phyloP scores from a whole-genome alignment of 2,797 vertebrate species.

The Lepidocolaptes lacrymiger region DNA sequence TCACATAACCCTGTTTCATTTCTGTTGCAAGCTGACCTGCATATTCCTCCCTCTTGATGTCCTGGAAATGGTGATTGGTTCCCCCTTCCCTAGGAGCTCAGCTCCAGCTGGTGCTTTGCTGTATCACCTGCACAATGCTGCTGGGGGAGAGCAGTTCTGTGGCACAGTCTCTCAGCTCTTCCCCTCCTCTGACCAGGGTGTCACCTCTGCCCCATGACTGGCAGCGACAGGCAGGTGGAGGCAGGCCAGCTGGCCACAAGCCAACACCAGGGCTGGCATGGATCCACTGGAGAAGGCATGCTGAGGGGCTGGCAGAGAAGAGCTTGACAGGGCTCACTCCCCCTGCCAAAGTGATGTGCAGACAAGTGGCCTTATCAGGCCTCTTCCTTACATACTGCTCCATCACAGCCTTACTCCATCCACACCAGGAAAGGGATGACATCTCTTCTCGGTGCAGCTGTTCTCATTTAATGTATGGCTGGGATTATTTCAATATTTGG shows the following conservation, averaged over 20 bases:
- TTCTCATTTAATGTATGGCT: background rate
- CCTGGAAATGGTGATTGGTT: rapidly evolving
- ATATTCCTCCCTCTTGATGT: background rate
- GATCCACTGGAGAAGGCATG: background rate
- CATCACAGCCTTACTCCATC: background rate
- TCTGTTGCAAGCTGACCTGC: background rate
- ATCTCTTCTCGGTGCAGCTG: background rate
- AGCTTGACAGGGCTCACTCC: background rate
- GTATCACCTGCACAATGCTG: rapidly evolving
- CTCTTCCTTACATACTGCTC: background rate
- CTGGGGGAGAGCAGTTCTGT: rapidly evolving
- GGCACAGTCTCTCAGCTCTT: background rate
- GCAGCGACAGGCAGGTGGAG: conserved; percentile 11
- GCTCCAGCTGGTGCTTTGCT: rapidly evolving
- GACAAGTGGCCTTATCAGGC: background rate
- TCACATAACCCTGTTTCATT: background rate
- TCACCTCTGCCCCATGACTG: conserved; percentile 7
- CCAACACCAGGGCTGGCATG: background rate
- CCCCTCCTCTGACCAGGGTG: background rate
- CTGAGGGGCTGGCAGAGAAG: background rate
- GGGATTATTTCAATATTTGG: background rate
- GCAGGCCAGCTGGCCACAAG: background rate
- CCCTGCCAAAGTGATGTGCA: background rate
- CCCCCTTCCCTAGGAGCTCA: background rate
- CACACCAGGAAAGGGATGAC: background rate